Percentiles rank a stretch among this genome's conserved stretches.
phyloP scores from a whole-genome alignment of 92 coral and sea anemone species.

The Bergia puertoricense region DNA sequence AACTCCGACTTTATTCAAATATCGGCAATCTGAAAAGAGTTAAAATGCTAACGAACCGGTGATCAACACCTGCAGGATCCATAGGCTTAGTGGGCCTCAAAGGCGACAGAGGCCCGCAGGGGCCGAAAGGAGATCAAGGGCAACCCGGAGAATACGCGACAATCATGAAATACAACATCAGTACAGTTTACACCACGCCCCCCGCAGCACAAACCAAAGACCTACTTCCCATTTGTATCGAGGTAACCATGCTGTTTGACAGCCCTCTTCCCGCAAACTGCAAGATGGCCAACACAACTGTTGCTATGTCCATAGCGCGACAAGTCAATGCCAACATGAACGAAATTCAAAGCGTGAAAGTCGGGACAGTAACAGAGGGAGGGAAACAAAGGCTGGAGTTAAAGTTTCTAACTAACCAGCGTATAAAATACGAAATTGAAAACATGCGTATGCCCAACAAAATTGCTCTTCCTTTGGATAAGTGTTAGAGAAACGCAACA shows the following conservation, averaged over 20 bases:
- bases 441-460: background rate
- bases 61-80: background rate
- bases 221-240: conserved; percentile 1
- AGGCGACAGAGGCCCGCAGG: background rate
- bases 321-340: background rate
- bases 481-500: background rate
- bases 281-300: background rate
- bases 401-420: conserved; percentile 4
- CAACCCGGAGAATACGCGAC: background rate
- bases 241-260: conserved; percentile 2
- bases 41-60: background rate
- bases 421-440: background rate
- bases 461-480: background rate
- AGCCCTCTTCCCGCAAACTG: conserved; percentile 1
- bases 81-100: background rate
- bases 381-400: background rate
- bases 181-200: background rate
- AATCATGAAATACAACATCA: background rate
- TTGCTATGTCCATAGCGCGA: background rate
- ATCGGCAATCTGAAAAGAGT: no score
- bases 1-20: no score
- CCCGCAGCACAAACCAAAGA: background rate
- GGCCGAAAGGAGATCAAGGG: background rate
- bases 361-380: background rate
- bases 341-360: conserved; percentile 1